phyloP scores from a whole-genome alignment of 2,113 vertebrate species.

The Psammodynastes pulverulentus region DNA sequence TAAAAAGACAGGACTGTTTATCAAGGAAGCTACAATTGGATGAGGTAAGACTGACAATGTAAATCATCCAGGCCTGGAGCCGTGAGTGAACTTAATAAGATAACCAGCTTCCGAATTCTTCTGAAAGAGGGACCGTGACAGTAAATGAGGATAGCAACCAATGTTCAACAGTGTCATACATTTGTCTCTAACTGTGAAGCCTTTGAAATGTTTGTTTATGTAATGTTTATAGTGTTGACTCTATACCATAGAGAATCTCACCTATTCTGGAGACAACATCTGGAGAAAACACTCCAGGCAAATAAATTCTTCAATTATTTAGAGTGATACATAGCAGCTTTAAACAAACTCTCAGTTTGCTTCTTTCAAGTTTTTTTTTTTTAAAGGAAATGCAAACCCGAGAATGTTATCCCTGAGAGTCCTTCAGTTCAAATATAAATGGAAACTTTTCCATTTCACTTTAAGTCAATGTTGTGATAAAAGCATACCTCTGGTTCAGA shows the following conservation, averaged over 20 bases:
- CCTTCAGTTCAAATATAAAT: constrained; percentile 19
- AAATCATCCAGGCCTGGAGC: not conserved
- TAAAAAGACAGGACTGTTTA: not conserved
- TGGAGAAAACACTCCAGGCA: not conserved
- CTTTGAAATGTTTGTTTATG: constrained; percentile 6
- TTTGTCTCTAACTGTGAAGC: not conserved
- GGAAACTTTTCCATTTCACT: not conserved
- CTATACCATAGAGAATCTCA: not conserved
- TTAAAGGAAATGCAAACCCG: not conserved
- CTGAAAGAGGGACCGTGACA: not conserved
- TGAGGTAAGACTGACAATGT: not conserved
- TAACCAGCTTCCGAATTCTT: not conserved
- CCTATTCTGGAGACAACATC: not conserved
- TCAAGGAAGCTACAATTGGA: not conserved
- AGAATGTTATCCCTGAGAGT: not conserved
- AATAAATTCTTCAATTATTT: constrained; percentile 13
- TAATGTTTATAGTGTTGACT: not conserved
- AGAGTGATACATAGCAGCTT: constrained; percentile 2
- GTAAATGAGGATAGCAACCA: not conserved
- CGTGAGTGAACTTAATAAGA: not conserved
- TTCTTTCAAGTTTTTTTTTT: not conserved
- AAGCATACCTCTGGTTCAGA: constrained; percentile 1
- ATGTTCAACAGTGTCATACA: not conserved
- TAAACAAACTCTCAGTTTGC: constrained; percentile 27
- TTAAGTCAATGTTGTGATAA: not conserved